A percentile compares a stretch with the other conserved stretches of the same genome.
Conservation (phyloP, 2,113 vertebrate species). For the Xiphorhynchus elegans region DNA sequence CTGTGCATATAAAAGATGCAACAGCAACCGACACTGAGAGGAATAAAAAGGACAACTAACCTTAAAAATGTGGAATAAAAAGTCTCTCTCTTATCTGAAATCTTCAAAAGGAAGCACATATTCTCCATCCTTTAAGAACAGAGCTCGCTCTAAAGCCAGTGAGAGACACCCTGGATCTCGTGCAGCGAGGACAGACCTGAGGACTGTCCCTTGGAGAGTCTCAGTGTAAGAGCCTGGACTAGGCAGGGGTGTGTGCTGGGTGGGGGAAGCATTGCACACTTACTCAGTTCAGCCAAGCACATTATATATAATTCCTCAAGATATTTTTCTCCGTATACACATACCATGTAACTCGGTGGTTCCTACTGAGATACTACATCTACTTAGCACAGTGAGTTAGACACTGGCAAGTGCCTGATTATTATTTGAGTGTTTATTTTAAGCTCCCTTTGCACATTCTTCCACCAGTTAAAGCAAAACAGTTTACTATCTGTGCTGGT, state of each 20-base stretch:
- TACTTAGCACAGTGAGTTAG: neutral
- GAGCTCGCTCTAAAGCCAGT: neutral
- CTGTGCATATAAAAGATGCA: neutral
- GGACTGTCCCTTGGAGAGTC: neutral
- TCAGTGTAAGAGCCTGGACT: neutral
- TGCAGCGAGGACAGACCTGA: neutral
- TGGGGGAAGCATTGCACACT: neutral
- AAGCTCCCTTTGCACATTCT: neutral
- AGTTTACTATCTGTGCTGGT: neutral
- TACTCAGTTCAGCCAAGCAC: neutral
- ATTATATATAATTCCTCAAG: neutral
- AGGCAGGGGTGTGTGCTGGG: neutral
- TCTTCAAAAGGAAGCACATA: neutral
- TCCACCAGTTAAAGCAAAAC: neutral
- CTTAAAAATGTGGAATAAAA: constrained; percentile 39
- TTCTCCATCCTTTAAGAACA: neutral
- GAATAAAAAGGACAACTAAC: constrained; percentile 50
- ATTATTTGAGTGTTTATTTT: constrained; percentile 14
- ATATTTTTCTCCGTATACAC: constrained; percentile 1
- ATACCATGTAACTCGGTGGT: neutral
- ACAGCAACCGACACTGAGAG: neutral
- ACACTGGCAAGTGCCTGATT: neutral
- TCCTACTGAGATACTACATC: neutral
- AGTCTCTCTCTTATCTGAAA: neutral
- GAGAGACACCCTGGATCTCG: neutral